These are phyloP conservation scores for Pomatorhinus ruficollis DNA, from an alignment of 2,113 vertebrate genomes.

Conservation along the genomic window DNA sequence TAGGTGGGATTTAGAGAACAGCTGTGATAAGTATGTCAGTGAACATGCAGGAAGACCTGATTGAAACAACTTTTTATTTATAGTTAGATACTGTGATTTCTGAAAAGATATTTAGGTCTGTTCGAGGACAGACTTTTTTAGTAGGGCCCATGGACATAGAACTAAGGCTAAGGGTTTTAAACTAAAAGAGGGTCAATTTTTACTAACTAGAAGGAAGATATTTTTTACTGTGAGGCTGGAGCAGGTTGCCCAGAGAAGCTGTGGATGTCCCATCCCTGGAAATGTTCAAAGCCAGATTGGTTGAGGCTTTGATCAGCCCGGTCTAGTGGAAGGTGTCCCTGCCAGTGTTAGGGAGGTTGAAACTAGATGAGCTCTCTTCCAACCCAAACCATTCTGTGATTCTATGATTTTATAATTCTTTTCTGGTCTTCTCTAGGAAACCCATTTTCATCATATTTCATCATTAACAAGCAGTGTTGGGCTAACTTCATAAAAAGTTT, in stretches of 20 bases:
- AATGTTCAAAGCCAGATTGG: neutral
- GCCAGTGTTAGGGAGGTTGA: neutral
- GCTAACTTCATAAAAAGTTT: neutral
- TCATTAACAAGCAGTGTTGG: neutral
- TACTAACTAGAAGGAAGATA: neutral
- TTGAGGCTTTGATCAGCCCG: neutral
- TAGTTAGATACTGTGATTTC: neutral
- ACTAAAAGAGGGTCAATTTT: neutral
- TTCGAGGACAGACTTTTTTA: neutral
- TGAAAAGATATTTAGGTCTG: neutral
- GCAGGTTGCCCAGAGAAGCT: neutral
- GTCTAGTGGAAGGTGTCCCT: neutral
- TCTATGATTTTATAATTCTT: neutral
- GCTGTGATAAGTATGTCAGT: neutral
- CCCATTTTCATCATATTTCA: neutral
- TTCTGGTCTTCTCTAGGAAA: neutral
- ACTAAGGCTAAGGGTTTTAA: neutral
- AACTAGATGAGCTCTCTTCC: neutral
- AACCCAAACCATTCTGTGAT: neutral
- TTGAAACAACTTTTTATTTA: neutral
- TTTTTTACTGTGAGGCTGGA: neutral
- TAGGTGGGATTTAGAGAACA: neutral
- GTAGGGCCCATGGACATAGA: fast-evolving
- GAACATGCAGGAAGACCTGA: neutral
- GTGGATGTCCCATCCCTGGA: neutral